These are phyloP conservation scores for Pteromalus puparum DNA, from an alignment of 1,140 invertebrate species.

Conservation along the genomic window DNA sequence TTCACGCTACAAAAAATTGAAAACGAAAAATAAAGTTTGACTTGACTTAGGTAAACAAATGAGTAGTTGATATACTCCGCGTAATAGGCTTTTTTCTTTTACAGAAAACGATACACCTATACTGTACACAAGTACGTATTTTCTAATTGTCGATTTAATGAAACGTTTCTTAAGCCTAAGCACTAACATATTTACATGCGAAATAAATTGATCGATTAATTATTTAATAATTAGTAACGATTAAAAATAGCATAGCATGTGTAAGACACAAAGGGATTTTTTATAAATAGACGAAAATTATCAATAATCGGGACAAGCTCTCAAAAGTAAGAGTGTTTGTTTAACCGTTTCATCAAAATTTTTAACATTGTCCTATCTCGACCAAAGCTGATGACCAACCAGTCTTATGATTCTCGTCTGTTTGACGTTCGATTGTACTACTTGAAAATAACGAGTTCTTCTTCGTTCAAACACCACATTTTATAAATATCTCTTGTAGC, in stretches of 20 bases:
- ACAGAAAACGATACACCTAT: slow-evolving; percentile 17
- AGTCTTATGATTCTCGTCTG: slow-evolving; percentile 51
- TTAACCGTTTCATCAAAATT: background rate
- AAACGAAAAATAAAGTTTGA: slow-evolving; percentile 18
- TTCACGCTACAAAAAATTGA: background rate
- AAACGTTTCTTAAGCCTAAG: slow-evolving; percentile 29
- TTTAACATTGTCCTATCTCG: slow-evolving; percentile 7
- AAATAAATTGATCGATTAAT: slow-evolving; percentile 34
- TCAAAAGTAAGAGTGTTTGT: slow-evolving; percentile 61
- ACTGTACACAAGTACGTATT: slow-evolving; percentile 28
- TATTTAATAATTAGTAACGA: slow-evolving; percentile 50
- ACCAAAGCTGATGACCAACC: slow-evolving; percentile 31
- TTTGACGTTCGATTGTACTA: slow-evolving; percentile 11
- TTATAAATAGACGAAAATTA: slow-evolving; percentile 48
- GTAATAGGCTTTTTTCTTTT: slow-evolving; percentile 5
- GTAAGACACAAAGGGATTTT: slow-evolving; percentile 9
- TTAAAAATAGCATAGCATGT: slow-evolving; percentile 29
- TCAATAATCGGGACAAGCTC: slow-evolving; percentile 55
- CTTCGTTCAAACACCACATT: too few relatives aligned
- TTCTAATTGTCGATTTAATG: slow-evolving; percentile 12
- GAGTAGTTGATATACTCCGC: background rate
- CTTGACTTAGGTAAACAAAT: slow-evolving; percentile 4
- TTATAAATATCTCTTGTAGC: too few relatives aligned
- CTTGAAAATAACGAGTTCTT: background rate
- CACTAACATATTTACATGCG: slow-evolving; percentile 43